Base-by-base conservation (phyloP, 2,113 vertebrate species). In the Melozone crissalis region DNA sequence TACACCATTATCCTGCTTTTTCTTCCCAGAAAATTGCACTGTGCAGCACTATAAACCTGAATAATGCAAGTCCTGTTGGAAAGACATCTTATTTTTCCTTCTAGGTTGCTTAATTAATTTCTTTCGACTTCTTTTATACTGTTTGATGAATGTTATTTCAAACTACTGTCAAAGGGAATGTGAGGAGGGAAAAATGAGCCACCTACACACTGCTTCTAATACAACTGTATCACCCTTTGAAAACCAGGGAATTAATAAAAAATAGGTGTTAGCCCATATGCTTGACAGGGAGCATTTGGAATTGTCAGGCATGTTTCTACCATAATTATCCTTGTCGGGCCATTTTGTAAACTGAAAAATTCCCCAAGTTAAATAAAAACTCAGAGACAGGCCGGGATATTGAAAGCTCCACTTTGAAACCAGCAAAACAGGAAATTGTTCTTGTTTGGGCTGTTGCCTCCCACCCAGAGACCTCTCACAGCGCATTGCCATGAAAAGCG, bases 141-240 rank as follows among this genome's bases (percentile, higher is more conserved):
- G 28, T 91, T 96, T 92, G 88, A 84, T 72, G 59, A 81, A 95
- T 92, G 59, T 85, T 93, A 87, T 90, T 97, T 96, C 87, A 74
- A 74, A 81, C 80, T 37, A 59, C 58, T 95, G 89, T 82, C 95
- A 93, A 84, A 69, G 83, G 83, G 15, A 76, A 35, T 39, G 83
- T 66, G 55, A 82, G 58, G 61, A 91, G 75, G 74, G 55, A 54
- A 77, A 93, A 96, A 95, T 90, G 84, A 96, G 88, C 81, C 63
- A 90, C 62, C 55, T 90, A 84, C 54, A 30, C 93, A 9, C 35
- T 28, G 71, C 43, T 92, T 73, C 54, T 41, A 72, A 78, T 80
- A 66, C 47, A 68, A 62, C n/a, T 73, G n/a, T 74, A 73, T 93
- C 71, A 89, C 51, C 35, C 58, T 84, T 89, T 63, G 52, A 44